These are phyloP conservation scores for Discoglossus pictus DNA, from an alignment of 2,797 vertebrate genomes.

Conservation along the genomic window DNA sequence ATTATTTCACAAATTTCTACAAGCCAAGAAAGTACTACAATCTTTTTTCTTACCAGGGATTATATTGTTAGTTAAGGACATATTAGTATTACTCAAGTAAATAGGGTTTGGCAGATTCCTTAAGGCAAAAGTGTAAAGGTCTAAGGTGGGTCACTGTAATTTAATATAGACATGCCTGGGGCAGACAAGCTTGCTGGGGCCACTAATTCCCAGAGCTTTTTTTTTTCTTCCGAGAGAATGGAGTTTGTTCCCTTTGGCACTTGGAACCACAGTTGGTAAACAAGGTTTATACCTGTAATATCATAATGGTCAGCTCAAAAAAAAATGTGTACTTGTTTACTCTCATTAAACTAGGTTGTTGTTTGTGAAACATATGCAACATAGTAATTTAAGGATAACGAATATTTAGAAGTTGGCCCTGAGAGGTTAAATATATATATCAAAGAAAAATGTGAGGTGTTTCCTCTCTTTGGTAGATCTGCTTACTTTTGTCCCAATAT, in stretches of 20 bases:
- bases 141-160: constrained; percentile 40
- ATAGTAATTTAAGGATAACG: too few relatives aligned
- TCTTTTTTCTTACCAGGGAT: not conserved
- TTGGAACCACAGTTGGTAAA: constrained; percentile 15
- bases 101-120: constrained; percentile 35
- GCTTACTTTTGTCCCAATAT: too few relatives aligned
- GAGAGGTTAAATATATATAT: too few relatives aligned
- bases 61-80: constrained; percentile 9
- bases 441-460: too few relatives aligned
- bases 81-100: constrained; percentile 27
- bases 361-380: too few relatives aligned
- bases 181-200: constrained; percentile 21
- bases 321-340: too few relatives aligned
- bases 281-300: constrained; percentile 3
- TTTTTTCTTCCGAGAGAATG: constrained; percentile 6
- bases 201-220: constrained; percentile 24
- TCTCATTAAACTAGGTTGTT: too few relatives aligned
- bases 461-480: too few relatives aligned
- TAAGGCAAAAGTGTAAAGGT: constrained; percentile 35
- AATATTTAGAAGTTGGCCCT: too few relatives aligned
- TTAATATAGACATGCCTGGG: constrained; percentile 33
- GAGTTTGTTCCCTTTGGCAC: constrained; percentile 20
- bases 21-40: not conserved
- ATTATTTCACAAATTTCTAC: not conserved
- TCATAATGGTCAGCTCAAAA: too few relatives aligned